Conservation (phyloP, 2,113 vertebrate genomes). For the Falco punctatus region DNA sequence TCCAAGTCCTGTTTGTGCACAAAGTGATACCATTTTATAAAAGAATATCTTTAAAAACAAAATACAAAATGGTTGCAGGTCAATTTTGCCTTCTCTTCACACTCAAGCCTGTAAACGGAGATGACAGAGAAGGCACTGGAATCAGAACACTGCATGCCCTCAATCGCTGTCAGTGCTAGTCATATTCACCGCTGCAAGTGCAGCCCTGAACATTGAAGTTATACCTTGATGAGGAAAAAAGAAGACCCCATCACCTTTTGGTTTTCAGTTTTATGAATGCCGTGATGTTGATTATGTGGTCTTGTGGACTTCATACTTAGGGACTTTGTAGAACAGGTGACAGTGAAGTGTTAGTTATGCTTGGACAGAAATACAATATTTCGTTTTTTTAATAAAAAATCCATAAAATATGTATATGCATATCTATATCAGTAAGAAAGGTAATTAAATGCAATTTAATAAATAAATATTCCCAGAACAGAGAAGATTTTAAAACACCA, state of each 20-base stretch:
- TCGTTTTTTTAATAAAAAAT: not conserved
- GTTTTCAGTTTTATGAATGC: not conserved
- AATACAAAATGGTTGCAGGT: not conserved
- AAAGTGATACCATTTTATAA: not conserved
- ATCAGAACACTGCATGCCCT: not conserved
- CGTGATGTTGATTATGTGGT: not conserved
- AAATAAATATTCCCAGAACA: conserved; percentile 2
- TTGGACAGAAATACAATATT: not conserved
- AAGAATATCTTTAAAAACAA: not conserved
- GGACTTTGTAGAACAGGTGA: not conserved
- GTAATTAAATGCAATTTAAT: not conserved
- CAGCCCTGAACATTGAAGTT: not conserved
- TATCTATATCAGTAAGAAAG: not conserved
- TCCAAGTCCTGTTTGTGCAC: not conserved
- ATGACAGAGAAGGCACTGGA: conserved; percentile 13
- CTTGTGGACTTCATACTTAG: not conserved
- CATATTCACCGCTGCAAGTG: not conserved
- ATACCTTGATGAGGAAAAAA: not conserved
- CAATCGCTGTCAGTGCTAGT: not conserved
- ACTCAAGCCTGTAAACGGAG: not conserved
- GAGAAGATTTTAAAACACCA: not conserved
- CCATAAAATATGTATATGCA: not conserved
- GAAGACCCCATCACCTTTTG: not conserved
- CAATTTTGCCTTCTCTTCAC: not conserved
- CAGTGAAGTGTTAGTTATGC: not conserved